Percentiles rank a stretch among this genome's conserved stretches.
Evolutionary conservation across 2,113 vertebrate species (phyloP).

Genomic region (western clawed frog (Xenopus tropicalis)): DNA sequence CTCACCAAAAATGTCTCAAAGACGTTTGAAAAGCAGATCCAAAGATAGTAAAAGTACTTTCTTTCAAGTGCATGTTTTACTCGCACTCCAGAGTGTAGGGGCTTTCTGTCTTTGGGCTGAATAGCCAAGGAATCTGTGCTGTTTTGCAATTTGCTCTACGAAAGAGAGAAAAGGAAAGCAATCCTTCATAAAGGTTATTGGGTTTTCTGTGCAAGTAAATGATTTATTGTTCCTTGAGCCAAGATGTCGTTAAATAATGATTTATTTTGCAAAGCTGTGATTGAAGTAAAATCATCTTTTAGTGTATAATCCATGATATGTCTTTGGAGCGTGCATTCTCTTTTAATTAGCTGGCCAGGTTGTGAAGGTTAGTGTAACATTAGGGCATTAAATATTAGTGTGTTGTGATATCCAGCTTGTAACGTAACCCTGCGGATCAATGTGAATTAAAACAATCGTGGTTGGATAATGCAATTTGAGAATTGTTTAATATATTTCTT

Average conservation of each 20-base stretch:
- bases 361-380: slow-evolving; percentile 25
- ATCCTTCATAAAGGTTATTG: slow-evolving; percentile 42
- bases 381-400: slow-evolving; percentile 16
- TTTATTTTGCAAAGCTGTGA: slow-evolving; percentile 21
- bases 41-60: too few relatives aligned
- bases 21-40: too few relatives aligned
- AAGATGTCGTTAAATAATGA: slow-evolving; percentile 36
- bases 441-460: slow-evolving; percentile 9
- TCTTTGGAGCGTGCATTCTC: neutral
- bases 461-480: neutral
- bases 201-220: slow-evolving; percentile 36
- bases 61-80: too few relatives aligned
- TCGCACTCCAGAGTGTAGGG: too few relatives aligned
- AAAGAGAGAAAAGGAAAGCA: slow-evolving; percentile 22
- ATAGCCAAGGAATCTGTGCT: slow-evolving; percentile 20
- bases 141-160: slow-evolving; percentile 30
- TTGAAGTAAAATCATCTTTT: slow-evolving; percentile 26
- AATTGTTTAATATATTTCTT: neutral
- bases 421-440: neutral
- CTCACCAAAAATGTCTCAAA: too few relatives aligned
- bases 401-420: slow-evolving; percentile 6
- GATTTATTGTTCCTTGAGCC: slow-evolving; percentile 37
- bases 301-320: neutral
- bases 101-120: slow-evolving; percentile 23
- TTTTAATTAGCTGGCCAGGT: slow-evolving; percentile 27